phyloP scores from a whole-genome alignment of 2,113 vertebrate species.

The Nerophis lumbriciformis region DNA sequence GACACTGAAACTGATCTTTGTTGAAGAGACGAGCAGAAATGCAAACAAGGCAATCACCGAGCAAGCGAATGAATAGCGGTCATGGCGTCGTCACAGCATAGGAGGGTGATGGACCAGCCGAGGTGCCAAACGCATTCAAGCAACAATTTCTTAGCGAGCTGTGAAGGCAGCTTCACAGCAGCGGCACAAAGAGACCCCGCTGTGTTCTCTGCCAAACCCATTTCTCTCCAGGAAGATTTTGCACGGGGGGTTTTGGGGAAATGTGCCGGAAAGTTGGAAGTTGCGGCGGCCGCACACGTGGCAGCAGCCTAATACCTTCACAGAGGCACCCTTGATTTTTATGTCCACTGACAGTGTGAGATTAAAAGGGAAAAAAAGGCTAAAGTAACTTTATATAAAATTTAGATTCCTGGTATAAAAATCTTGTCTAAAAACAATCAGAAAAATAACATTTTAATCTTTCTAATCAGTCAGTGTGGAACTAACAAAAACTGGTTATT shows the following conservation, averaged over 20 bases:
- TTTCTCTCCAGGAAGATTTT: constrained; percentile 4
- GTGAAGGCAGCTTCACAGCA: constrained; percentile 10
- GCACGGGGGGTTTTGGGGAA: constrained; percentile 7
- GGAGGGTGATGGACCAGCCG: background rate
- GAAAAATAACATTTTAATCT: too few relatives aligned
- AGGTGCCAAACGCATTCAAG: background rate
- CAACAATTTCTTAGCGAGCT: constrained; percentile 12
- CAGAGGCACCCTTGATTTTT: background rate
- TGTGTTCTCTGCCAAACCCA: constrained; percentile 1
- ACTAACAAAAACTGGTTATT: too few relatives aligned
- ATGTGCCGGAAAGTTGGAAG: constrained; percentile 1
- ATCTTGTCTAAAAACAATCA: too few relatives aligned
- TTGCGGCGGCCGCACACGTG: constrained; percentile 3
- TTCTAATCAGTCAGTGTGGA: too few relatives aligned
- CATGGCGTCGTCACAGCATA: background rate
- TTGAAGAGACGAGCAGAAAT: background rate
- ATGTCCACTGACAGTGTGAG: too few relatives aligned
- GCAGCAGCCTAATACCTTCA: background rate
- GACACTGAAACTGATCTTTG: background rate
- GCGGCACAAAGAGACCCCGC: constrained; percentile 4
- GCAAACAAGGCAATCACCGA: background rate
- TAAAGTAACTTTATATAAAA: too few relatives aligned
- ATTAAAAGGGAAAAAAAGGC: background rate
- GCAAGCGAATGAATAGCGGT: constrained; percentile 4
- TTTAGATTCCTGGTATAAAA: too few relatives aligned